Conservation (phyloP, 2,113 vertebrate genomes). For the Eretmochelys imbricata region DNA sequence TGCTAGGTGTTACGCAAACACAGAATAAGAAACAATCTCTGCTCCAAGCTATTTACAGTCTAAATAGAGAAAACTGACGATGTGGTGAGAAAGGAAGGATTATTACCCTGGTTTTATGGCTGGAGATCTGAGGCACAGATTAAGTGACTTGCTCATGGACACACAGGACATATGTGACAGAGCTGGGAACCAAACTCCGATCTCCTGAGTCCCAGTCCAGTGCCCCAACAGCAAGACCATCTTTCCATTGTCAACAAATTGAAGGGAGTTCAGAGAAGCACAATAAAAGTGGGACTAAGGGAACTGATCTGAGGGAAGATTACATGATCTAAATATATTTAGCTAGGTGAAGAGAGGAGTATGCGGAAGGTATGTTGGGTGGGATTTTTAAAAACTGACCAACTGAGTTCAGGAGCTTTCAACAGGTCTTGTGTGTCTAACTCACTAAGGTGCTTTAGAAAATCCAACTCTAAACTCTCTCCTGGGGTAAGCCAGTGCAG, state of each 20-base stretch:
- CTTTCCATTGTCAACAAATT: neutral
- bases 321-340: neutral
- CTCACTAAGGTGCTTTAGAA: neutral
- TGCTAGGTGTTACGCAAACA: neutral
- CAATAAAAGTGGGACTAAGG: neutral
- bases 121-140: neutral
- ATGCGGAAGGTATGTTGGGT: neutral
- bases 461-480: neutral
- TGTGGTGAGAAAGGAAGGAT: fast-evolving
- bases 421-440: neutral
- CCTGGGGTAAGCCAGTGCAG: neutral
- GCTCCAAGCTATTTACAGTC: fast-evolving
- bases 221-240: neutral
- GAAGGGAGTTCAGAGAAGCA: neutral
- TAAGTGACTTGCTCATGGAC: neutral
- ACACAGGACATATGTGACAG: neutral
- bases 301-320: neutral
- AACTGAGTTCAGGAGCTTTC: neutral
- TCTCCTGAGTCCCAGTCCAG: neutral
- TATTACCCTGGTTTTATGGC: neutral
- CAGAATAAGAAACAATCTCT: fast-evolving
- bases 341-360: neutral
- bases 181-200: neutral
- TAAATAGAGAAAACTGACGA: neutral
- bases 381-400: neutral